Evolutionary conservation across 2,888 invertebrate species (phyloP), one percentile per base, ranked within the genome.

Genomic region (Odontocolon sp.): DNA sequence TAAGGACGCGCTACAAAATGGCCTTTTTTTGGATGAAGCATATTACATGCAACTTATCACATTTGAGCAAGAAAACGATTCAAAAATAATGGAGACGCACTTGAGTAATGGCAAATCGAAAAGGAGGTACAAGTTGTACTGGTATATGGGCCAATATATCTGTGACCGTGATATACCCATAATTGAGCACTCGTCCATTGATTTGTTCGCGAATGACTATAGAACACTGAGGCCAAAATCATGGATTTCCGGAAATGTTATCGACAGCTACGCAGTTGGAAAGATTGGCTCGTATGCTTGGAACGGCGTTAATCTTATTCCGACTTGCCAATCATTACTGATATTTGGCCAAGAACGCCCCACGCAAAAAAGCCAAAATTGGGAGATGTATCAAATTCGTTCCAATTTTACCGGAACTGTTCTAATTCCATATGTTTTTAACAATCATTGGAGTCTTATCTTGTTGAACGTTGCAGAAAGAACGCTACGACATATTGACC

Each of bases 121-220:
- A n/a, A n/a, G n/a, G n/a, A n/a, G n/a, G n/a, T n/a, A n/a, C n/a
- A 47, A 21, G 9, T 2, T 47, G n/a, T 47, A 9, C 8, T 21
- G 23, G n/a, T 23, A 11, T 9, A 47, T 47, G 47, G 47, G n/a
- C 3, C n/a, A 23, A n/a, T 47, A 47, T 47, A n/a, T 47, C 21
- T 47, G 47, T 47, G 47, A 47, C 23, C 47, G 21, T 47, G 47
- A 47, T 4, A 21, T 47, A 47, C 47, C 47, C n/a, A 23, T 45
- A 3, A 23, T 45, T 23, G 8, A 45, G 2, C 21, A 2, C 8
- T 6, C 45, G 2, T 21, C n/a, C n/a, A 45, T 45, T 23, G 9
- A 45, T 11, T 3, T 38, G n/a, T n/a, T 38, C 11, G 4, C 38
- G 3, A 4, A 2, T 3, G 6, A 6, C 6, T 28, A 28, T n/a